A percentile compares a stretch with the other conserved stretches of the same genome.
Conservation (phyloP, 1,140 invertebrate species). For the Aethina tumida region DNA sequence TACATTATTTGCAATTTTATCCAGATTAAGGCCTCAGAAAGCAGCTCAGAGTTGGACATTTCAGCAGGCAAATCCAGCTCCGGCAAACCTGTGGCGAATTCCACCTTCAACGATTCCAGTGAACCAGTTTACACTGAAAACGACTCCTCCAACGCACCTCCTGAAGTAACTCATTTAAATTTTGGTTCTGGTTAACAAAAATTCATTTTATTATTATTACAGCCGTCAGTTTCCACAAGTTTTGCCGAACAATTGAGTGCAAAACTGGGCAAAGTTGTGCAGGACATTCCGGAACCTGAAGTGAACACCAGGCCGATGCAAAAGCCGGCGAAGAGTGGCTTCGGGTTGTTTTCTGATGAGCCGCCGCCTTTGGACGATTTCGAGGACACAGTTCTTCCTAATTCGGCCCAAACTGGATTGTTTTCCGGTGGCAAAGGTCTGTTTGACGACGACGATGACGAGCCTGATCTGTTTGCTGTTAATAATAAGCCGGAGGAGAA, state of each 20-base stretch:
- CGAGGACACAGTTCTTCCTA: conserved; percentile 26
- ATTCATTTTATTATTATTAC: conserved; percentile 1
- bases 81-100: conserved; percentile 19
- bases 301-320: conserved; percentile 27
- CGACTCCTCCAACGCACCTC: conserved; percentile 12
- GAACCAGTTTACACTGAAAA: conserved; percentile 6
- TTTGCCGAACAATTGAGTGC: conserved; percentile 52
- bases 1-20: background rate
- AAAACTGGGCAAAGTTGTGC: conserved; percentile 42
- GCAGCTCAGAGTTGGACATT: conserved; percentile 24
- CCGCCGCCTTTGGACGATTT: conserved; percentile 39
- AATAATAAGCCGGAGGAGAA: too few relatives aligned
- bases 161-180: conserved; percentile 7
- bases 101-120: conserved; percentile 22
- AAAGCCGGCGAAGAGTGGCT: conserved; percentile 10
- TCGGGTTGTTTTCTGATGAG: conserved; percentile 42
- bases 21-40: conserved; percentile 20
- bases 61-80: conserved; percentile 12
- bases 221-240: conserved; percentile 27
- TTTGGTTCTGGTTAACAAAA: too few relatives aligned
- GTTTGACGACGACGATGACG: conserved; percentile 34
- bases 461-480: conserved; percentile 13
- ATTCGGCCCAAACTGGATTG: conserved; percentile 30
- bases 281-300: conserved; percentile 16
- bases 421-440: conserved; percentile 36